phyloP scores from a whole-genome alignment of 2,888 invertebrate species.

The Caenorhabditis sp. region DNA sequence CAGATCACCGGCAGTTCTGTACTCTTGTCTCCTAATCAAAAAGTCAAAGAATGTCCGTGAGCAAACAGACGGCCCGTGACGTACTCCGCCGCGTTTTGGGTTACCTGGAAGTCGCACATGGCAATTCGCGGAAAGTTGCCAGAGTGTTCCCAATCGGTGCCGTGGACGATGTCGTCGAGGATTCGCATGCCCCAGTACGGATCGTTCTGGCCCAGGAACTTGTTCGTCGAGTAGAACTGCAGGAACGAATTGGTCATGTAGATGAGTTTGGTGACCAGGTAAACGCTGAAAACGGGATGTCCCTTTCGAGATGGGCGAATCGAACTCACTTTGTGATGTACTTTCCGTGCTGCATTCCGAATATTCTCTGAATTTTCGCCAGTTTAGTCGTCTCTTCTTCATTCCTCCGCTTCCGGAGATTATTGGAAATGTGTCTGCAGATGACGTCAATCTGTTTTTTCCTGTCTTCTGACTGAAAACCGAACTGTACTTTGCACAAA shows the following conservation, averaged over 20 bases:
- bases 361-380: constrained; percentile 56
- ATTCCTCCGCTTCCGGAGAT: constrained; percentile 43
- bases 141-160: constrained; percentile 75
- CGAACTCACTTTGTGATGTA: constrained; percentile 68
- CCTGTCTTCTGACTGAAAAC: constrained; percentile 64
- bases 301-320: neutral
- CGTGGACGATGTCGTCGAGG: constrained; percentile 71
- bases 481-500: neutral
- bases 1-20: constrained; percentile 16
- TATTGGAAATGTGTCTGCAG: constrained; percentile 56
- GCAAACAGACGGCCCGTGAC: constrained; percentile 4
- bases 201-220: constrained; percentile 73
- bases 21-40: constrained; percentile 32
- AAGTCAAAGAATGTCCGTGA: constrained; percentile 40
- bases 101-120: constrained; percentile 77
- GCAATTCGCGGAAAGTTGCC: constrained; percentile 78
- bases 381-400: constrained; percentile 55
- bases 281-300: constrained; percentile 66
- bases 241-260: constrained; percentile 75
- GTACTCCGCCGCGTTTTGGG: neutral
- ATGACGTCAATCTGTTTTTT: constrained; percentile 62
- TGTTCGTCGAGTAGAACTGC: constrained; percentile 76
- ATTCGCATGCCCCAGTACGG: constrained; percentile 74
- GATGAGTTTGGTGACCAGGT: constrained; percentile 74
- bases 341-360: constrained; percentile 72